phyloP scores from a whole-genome alignment of 92 coral and sea anemone species.

The Blastomussa wellsi region DNA sequence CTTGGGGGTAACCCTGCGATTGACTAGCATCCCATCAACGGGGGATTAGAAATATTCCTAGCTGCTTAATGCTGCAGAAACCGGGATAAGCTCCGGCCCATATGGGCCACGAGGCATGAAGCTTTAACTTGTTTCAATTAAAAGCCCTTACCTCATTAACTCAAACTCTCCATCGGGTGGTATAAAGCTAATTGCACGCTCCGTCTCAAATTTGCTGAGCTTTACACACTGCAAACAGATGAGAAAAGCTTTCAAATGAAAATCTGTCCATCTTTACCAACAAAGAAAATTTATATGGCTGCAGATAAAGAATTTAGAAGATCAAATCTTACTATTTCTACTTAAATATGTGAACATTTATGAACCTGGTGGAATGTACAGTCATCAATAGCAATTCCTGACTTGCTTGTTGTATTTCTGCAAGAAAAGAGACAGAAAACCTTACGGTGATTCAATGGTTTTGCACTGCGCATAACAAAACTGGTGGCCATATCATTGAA shows the following conservation, averaged over 20 bases:
- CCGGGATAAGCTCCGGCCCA: no score
- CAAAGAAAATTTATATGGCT: neutral
- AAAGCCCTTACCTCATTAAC: conserved; percentile 78
- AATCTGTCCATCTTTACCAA: neutral
- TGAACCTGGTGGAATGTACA: conserved; percentile 97
- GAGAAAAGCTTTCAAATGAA: no score
- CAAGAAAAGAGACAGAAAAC: no score
- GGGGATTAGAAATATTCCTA: no score
- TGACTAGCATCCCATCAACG: no score
- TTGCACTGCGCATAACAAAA: no score
- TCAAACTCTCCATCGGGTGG: conserved; percentile 99
- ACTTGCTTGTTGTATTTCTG: conserved; percentile 80
- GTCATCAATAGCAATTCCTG: conserved; percentile 99
- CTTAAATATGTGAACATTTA: neutral
- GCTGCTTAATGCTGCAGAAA: no score
- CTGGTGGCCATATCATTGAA: no score
- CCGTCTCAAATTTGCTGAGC: conserved; percentile 98
- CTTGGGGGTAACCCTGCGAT: no score
- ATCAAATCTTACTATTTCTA: neutral
- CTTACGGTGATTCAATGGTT: no score
- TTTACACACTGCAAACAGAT: conserved; percentile 85
- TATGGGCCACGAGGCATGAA: no score
- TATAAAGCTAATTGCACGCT: conserved; percentile 95
- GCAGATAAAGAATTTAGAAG: neutral
- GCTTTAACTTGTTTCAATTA: neutral